These are phyloP conservation scores for Junonia oenone DNA, from an alignment of 2,888 invertebrate species.

Conservation along the genomic window DNA sequence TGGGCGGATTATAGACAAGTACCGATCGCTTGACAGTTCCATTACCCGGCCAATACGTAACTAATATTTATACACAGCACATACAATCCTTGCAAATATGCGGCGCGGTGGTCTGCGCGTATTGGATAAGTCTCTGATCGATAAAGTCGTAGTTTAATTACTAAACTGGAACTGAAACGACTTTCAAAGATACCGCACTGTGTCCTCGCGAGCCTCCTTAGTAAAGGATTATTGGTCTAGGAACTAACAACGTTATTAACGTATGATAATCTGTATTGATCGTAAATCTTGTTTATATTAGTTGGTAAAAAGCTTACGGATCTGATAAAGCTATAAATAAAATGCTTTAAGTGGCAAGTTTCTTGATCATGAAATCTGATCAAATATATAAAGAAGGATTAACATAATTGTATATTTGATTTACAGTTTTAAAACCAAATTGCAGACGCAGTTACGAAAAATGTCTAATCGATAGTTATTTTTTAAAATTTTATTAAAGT, in stretches of 20 bases:
- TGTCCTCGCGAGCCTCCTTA: slow-evolving; percentile 41
- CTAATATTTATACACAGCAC: slow-evolving; percentile 54
- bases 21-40: slow-evolving; percentile 64
- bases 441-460: too few relatives aligned
- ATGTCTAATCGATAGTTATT: too few relatives aligned
- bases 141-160: slow-evolving; percentile 78
- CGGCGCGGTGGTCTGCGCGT: slow-evolving; percentile 62
- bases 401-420: too few relatives aligned
- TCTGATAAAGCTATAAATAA: background rate
- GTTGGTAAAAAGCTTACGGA: background rate
- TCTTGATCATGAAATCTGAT: background rate
- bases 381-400: too few relatives aligned
- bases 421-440: too few relatives aligned
- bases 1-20: slow-evolving; percentile 60
- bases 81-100: slow-evolving; percentile 52
- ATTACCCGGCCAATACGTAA: slow-evolving; percentile 57
- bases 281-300: slow-evolving; percentile 13
- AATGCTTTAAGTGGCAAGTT: background rate
- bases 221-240: slow-evolving; percentile 18
- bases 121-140: slow-evolving; percentile 64
- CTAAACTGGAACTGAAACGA: slow-evolving; percentile 58
- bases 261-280: slow-evolving; percentile 11
- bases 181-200: slow-evolving; percentile 64
- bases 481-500: too few relatives aligned
- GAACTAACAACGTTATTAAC: slow-evolving; percentile 21